Evolutionary conservation across 2,797 vertebrate genomes (phyloP).

Genomic region (Synaphobranchus kaupii): DNA sequence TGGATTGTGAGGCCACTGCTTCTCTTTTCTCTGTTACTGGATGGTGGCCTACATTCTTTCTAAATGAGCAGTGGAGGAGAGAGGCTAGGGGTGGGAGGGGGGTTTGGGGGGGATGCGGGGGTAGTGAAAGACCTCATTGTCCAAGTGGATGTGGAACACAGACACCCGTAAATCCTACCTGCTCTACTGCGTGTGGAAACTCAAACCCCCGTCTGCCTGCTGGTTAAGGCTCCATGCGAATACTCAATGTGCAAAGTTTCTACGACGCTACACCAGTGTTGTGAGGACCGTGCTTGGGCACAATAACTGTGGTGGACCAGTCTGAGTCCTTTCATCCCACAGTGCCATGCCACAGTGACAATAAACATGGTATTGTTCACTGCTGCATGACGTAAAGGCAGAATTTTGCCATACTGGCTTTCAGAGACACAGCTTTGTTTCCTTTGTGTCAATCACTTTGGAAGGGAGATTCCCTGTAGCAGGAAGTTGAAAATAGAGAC

Average conservation of each 20-base stretch:
- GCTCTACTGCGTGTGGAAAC: background rate
- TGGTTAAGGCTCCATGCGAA: background rate
- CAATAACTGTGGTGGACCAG: background rate
- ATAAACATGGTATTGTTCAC: background rate
- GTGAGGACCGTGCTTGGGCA: background rate
- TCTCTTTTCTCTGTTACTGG: background rate
- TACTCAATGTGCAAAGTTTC: background rate
- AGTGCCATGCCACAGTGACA: background rate
- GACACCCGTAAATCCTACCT: conserved; percentile 28
- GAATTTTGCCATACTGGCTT: background rate
- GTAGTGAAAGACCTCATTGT: conserved; percentile 25
- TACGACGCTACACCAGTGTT: background rate
- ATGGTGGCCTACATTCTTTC: conserved; percentile 21
- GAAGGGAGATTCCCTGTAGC: background rate
- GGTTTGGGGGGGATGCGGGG: background rate
- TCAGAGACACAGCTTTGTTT: background rate
- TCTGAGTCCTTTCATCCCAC: background rate
- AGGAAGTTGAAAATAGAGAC: background rate
- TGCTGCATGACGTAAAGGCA: background rate
- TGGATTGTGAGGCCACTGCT: background rate
- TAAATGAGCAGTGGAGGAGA: conserved; percentile 18
- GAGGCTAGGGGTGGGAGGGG: background rate
- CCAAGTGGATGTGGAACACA: background rate
- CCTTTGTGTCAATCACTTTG: background rate
- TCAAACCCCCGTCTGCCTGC: background rate